Percentiles rank a stretch among this genome's conserved stretches.
These are phyloP conservation scores for Cuculus canorus DNA, from an alignment of 2,797 vertebrate genomes.

Conservation along the genomic window DNA sequence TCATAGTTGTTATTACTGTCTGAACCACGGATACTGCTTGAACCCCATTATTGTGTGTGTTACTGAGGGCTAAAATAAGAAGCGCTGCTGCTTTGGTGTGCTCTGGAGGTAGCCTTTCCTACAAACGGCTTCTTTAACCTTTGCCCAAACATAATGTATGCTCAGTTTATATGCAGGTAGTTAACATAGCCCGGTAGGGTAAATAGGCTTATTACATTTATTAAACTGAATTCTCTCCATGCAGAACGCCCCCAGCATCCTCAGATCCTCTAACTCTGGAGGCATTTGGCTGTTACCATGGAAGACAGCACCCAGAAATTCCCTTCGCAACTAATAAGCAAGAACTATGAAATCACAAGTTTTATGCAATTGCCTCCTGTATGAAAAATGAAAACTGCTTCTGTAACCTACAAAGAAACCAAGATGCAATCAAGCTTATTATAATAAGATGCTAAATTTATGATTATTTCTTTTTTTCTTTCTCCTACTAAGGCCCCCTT, in stretches of 20 bases:
- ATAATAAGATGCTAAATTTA: conserved; percentile 35
- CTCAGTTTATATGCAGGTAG: conserved; percentile 44
- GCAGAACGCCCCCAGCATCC: conserved; percentile 16
- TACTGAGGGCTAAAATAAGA: conserved; percentile 54
- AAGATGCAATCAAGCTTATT: conserved; percentile 50
- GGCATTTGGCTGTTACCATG: conserved; percentile 18
- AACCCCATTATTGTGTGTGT: conserved; percentile 48
- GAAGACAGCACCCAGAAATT: conserved; percentile 38
- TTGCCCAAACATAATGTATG: conserved; percentile 34
- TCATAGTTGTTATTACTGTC: conserved; percentile 46
- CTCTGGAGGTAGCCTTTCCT: conserved; percentile 25
- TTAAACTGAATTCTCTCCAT: conserved; percentile 21
- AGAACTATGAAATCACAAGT: conserved; percentile 26
- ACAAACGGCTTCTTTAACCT: conserved; percentile 52
- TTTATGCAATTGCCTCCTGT: conserved; percentile 1
- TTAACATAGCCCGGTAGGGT: conserved; percentile 26
- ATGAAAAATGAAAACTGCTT: conserved; percentile 39
- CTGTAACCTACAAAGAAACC: conserved; percentile 39
- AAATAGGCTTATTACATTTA: conserved; percentile 51
- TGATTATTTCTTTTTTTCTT: background rate
- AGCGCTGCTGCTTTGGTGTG: background rate
- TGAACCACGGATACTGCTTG: conserved; percentile 32
- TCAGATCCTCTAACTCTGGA: background rate
- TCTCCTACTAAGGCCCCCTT: background rate
- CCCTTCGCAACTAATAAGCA: conserved; percentile 36